Conservation (phyloP, 2,797 vertebrate genomes). For the Cossypha niveicapilla region DNA sequence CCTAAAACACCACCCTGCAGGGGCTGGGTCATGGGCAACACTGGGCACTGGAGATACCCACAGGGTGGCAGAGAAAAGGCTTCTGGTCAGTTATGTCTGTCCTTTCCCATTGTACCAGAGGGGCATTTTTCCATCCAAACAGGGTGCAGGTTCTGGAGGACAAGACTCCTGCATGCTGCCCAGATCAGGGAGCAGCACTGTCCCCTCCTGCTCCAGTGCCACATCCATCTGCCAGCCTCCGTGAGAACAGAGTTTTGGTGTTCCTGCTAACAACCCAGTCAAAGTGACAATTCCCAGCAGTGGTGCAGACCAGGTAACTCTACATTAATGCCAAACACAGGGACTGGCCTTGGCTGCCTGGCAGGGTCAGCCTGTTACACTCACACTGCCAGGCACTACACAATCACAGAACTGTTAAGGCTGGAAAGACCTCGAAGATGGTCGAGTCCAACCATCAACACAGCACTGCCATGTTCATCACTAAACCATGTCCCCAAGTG, state of each 20-base stretch:
- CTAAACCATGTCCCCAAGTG: neutral
- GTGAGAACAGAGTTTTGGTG: fast-evolving
- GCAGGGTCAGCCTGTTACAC: neutral
- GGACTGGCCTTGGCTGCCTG: neutral
- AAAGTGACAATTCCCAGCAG: neutral
- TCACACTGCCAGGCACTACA: neutral
- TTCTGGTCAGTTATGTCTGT: neutral
- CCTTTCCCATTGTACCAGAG: neutral
- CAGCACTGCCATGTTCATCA: neutral
- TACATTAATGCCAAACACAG: fast-evolving
- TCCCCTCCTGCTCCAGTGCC: neutral
- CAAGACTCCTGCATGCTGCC: neutral
- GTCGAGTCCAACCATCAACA: neutral
- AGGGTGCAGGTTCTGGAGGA: neutral
- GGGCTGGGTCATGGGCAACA: neutral
- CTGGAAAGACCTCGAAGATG: neutral
- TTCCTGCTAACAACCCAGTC: neutral
- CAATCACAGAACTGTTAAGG: neutral
- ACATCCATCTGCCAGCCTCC: neutral
- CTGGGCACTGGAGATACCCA: neutral
- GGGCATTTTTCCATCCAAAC: neutral
- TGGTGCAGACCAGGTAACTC: neutral
- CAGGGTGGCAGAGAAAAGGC: neutral
- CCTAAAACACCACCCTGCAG: neutral
- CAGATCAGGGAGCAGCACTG: neutral